Conservation (phyloP, 2,888 invertebrate species). For the Conchocele bisecta region DNA sequence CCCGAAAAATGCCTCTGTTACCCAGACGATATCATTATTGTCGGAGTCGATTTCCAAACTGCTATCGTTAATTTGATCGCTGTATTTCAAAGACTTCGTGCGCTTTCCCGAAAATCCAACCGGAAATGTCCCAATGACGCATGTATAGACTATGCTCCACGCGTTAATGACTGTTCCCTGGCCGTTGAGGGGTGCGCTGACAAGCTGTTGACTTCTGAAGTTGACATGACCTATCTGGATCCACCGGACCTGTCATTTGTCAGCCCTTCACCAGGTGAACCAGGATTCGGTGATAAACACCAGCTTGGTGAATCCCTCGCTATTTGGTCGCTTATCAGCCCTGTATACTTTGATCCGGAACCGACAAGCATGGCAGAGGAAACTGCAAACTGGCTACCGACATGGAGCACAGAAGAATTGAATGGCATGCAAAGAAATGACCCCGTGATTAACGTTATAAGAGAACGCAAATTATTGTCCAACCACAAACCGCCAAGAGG, state of each 20-base stretch:
- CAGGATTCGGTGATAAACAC: no score
- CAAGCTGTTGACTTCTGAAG: neutral
- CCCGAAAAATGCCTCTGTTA: conserved; percentile 22
- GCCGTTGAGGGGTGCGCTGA: neutral
- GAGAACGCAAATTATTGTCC: neutral
- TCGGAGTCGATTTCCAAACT: conserved; percentile 12
- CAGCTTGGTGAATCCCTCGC: no score
- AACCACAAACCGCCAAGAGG: neutral
- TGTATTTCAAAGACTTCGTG: conserved; percentile 12
- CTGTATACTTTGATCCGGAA: neutral
- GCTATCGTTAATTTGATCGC: conserved; percentile 1
- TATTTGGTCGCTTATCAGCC: conserved; percentile 3
- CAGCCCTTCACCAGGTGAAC: neutral
- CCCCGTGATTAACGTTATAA: neutral
- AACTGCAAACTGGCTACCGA: conserved; percentile 1
- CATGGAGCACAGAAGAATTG: neutral
- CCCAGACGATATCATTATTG: conserved; percentile 29
- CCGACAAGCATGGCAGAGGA: neutral
- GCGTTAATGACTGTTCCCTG: neutral
- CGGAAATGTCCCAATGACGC: neutral
- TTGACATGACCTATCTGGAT: neutral
- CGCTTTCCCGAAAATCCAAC: conserved; percentile 36
- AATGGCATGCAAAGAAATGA: conserved; percentile 1
- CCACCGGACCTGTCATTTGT: neutral
- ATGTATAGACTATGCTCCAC: neutral